Conservation (phyloP, 2,797 vertebrate genomes). For the Oryzias sinensis region DNA sequence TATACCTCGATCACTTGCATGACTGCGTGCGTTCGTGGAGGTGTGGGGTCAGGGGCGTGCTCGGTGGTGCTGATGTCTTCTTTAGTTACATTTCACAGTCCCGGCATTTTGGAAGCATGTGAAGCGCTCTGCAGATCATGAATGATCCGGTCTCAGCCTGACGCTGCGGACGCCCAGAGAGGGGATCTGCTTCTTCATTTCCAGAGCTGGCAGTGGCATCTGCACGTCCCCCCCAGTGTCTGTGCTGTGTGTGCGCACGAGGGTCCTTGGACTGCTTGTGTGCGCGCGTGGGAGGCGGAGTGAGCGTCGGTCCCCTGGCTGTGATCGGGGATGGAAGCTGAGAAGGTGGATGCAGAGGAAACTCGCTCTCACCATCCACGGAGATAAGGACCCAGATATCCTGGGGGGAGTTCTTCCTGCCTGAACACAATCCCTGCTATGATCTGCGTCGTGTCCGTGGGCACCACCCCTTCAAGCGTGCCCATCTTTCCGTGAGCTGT, state of each 20-base stretch:
- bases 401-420: slow-evolving; percentile 18
- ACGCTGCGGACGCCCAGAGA: slow-evolving; percentile 26
- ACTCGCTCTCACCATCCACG: slow-evolving; percentile 47
- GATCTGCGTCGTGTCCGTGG: slow-evolving; percentile 43
- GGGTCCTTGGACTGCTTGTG: slow-evolving; percentile 4
- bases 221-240: slow-evolving; percentile 47
- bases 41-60: slow-evolving; percentile 16
- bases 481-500: slow-evolving; percentile 61
- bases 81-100: too few relatives aligned
- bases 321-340: slow-evolving; percentile 68
- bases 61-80: neutral
- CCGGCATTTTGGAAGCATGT: too few relatives aligned
- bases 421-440: slow-evolving; percentile 7
- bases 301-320: slow-evolving; percentile 51
- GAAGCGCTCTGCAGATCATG: too few relatives aligned
- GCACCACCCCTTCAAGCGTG: slow-evolving; percentile 58
- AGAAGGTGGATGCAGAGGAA: slow-evolving; percentile 74
- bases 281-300: slow-evolving; percentile 37
- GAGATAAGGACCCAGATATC: slow-evolving; percentile 41
- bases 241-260: slow-evolving; percentile 16
- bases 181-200: slow-evolving; percentile 52
- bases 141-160: slow-evolving; percentile 1
- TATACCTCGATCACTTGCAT: slow-evolving; percentile 4
- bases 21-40: slow-evolving; percentile 22
- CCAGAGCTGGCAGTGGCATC: slow-evolving; percentile 55